Conservation (phyloP, 2,888 invertebrate species). For the Colostygia pectinataria region DNA sequence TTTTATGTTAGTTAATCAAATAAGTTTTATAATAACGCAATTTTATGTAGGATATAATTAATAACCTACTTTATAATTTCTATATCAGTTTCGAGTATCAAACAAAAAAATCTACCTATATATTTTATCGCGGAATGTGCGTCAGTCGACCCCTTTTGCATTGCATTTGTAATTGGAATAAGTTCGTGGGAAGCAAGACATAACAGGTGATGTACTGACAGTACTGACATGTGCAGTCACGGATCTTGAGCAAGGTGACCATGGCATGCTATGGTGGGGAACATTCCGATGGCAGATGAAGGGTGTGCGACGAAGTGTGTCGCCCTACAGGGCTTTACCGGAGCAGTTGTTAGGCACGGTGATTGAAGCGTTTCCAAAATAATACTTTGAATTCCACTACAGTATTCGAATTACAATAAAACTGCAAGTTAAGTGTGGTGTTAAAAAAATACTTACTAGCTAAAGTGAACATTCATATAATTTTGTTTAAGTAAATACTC, state of each 20-base stretch:
- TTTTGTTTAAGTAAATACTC: no score
- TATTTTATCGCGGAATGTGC: no score
- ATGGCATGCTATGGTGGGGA: constrained; percentile 24
- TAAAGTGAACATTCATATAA: no score
- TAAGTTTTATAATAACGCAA: no score
- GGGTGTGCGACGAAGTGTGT: constrained; percentile 72
- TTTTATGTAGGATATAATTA: no score
- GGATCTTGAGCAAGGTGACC: constrained; percentile 53
- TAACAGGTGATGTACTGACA: constrained; percentile 71
- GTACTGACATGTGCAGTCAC: constrained; percentile 68
- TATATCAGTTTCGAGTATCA: no score
- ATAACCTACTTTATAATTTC: no score
- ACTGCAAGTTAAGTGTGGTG: no score
- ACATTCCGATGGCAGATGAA: constrained; percentile 48
- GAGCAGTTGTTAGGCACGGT: constrained; percentile 19
- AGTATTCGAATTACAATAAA: not conserved
- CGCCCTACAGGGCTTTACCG: constrained; percentile 39
- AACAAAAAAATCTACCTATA: no score
- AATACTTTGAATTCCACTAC: constrained; percentile 4
- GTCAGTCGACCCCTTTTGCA: not conserved
- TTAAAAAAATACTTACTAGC: no score
- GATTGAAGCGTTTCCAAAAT: constrained; percentile 16
- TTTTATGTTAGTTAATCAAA: no score
- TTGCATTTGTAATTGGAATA: constrained; percentile 18
- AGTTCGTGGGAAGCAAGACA: constrained; percentile 65